These are phyloP conservation scores for Entomyzon cyanotis DNA, from an alignment of 2,113 vertebrate species.

Conservation along the genomic window DNA sequence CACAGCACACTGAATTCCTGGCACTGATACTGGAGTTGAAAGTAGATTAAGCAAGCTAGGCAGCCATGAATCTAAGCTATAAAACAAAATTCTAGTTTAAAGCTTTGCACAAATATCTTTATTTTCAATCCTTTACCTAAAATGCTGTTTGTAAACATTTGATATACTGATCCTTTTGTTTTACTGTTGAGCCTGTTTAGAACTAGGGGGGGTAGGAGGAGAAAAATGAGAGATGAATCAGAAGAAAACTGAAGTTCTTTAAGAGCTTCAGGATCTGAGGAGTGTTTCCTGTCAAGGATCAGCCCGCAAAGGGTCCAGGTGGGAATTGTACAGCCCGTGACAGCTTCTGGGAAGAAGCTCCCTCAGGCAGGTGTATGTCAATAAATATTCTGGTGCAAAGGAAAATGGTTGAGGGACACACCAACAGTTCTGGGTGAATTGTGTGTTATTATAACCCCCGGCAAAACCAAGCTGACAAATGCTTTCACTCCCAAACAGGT, in stretches of 20 bases:
- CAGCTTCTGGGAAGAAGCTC: constrained; percentile 20
- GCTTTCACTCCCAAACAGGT: neutral
- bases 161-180: neutral
- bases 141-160: neutral
- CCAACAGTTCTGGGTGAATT: neutral
- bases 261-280: neutral
- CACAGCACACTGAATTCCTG: neutral
- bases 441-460: neutral
- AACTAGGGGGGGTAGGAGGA: neutral
- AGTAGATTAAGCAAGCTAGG: neutral
- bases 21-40: neutral
- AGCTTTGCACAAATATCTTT: neutral
- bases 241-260: neutral
- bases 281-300: neutral
- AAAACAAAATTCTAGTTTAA: neutral
- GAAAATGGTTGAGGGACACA: neutral
- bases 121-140: neutral
- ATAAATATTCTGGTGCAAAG: neutral
- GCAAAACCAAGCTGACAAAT: neutral
- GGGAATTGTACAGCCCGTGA: neutral
- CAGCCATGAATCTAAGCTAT: neutral
- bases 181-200: neutral
- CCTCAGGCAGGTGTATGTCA: neutral
- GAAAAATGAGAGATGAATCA: neutral
- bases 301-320: neutral